Percentiles rank a stretch among this genome's conserved stretches.
phyloP scores from a whole-genome alignment of 2,797 vertebrate species.

The Arrhamphus sclerolepis region DNA sequence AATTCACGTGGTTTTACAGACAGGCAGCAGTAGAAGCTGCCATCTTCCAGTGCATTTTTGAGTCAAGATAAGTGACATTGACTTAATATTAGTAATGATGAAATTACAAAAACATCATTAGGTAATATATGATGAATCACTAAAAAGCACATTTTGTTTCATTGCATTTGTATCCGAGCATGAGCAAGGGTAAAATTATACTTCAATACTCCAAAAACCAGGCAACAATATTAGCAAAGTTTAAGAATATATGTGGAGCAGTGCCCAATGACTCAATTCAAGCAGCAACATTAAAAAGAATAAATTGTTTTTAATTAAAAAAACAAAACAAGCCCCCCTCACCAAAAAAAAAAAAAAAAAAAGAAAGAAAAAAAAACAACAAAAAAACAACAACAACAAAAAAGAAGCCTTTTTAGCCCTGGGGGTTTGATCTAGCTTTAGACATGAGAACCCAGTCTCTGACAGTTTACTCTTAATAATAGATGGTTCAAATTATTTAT shows the following conservation, averaged over 20 bases:
- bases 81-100: too few relatives aligned
- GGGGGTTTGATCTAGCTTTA: slow-evolving; percentile 26
- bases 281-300: not conserved
- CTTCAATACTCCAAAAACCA: too few relatives aligned
- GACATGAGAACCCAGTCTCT: slow-evolving; percentile 47
- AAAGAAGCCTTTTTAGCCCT: slow-evolving; percentile 34
- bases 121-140: too few relatives aligned
- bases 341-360: slow-evolving; percentile 15
- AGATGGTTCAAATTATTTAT: slow-evolving; percentile 79
- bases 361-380: slow-evolving; percentile 1
- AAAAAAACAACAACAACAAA: slow-evolving; percentile 21
- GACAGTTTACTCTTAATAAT: slow-evolving; percentile 77
- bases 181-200: too few relatives aligned
- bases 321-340: not conserved
- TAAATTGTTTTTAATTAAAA: not conserved
- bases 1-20: slow-evolving; percentile 17
- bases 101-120: too few relatives aligned
- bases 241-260: too few relatives aligned
- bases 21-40: not conserved
- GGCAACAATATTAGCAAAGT: too few relatives aligned
- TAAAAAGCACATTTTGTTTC: too few relatives aligned
- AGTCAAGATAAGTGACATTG: too few relatives aligned
- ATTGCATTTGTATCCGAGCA: too few relatives aligned
- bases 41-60: slow-evolving; percentile 15
- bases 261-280: slow-evolving; percentile 1